phyloP scores from a whole-genome alignment of 1,140 invertebrate species.

The Nylanderia fulva region DNA sequence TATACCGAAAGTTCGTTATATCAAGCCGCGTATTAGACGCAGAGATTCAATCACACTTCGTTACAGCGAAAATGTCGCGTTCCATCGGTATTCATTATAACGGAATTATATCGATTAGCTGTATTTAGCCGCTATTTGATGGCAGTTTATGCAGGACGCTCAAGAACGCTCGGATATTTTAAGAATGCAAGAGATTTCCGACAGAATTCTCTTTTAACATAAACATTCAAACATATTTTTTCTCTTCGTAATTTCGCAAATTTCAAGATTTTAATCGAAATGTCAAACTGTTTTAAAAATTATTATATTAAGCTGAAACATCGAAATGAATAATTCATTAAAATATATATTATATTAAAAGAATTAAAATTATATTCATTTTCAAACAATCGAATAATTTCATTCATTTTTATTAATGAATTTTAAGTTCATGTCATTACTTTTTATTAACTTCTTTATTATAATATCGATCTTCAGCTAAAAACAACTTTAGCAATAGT shows the following conservation, averaged over 20 bases:
- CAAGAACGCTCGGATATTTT: constrained; percentile 4
- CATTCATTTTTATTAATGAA: too few species aligned
- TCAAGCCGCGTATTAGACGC: constrained; percentile 60
- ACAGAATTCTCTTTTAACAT: background rate
- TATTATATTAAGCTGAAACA: background rate
- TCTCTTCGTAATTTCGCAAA: background rate
- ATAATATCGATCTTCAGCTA: too few species aligned
- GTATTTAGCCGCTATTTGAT: constrained; percentile 22
- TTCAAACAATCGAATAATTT: too few species aligned
- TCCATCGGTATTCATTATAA: constrained; percentile 48
- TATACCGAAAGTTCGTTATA: constrained; percentile 57
- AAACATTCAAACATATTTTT: background rate
- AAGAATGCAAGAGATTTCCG: background rate
- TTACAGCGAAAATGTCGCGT: constrained; percentile 53
- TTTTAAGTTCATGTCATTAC: too few species aligned
- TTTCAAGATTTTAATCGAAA: background rate
- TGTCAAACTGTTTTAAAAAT: background rate
- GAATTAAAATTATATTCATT: too few species aligned
- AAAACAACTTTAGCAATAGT: too few species aligned
- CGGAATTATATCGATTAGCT: constrained; percentile 43
- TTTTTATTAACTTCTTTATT: too few species aligned
- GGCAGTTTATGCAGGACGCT: background rate
- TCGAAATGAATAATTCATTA: background rate
- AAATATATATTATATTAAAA: too few species aligned
- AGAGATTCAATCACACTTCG: constrained; percentile 48